Conservation (phyloP, 2,113 vertebrate species). For the Willisornis vidua region DNA sequence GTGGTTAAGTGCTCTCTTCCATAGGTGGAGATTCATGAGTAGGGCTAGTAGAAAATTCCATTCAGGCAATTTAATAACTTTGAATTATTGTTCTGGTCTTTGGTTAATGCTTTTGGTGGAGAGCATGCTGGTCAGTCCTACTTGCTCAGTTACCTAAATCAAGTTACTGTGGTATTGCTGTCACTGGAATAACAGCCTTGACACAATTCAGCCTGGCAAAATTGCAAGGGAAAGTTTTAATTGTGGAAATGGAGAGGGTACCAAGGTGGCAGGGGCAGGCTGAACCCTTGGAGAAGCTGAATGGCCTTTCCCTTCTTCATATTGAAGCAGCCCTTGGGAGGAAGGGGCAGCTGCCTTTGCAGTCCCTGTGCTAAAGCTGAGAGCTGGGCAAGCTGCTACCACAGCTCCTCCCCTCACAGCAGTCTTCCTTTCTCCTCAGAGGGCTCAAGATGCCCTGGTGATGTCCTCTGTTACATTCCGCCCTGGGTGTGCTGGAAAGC, state of each 20-base stretch:
- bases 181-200: neutral
- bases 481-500: neutral
- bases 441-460: neutral
- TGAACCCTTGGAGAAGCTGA: neutral
- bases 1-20: neutral
- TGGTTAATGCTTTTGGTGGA: conserved; percentile 22
- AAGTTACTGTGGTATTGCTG: neutral
- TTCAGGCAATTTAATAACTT: conserved; percentile 36
- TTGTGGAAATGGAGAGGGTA: neutral
- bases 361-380: neutral
- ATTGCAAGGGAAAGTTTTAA: neutral
- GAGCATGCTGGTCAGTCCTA: neutral
- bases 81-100: conserved; percentile 35
- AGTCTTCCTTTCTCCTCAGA: neutral
- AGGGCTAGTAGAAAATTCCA: neutral
- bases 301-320: neutral
- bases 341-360: neutral
- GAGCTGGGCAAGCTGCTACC: neutral
- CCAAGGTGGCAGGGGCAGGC: neutral
- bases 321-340: accelerated
- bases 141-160: neutral
- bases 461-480: neutral
- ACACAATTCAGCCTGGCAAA: neutral
- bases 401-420: neutral
- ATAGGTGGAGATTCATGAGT: neutral